Conservation (phyloP, 1,140 invertebrate genomes). For the Paraescarpia echinospica region DNA sequence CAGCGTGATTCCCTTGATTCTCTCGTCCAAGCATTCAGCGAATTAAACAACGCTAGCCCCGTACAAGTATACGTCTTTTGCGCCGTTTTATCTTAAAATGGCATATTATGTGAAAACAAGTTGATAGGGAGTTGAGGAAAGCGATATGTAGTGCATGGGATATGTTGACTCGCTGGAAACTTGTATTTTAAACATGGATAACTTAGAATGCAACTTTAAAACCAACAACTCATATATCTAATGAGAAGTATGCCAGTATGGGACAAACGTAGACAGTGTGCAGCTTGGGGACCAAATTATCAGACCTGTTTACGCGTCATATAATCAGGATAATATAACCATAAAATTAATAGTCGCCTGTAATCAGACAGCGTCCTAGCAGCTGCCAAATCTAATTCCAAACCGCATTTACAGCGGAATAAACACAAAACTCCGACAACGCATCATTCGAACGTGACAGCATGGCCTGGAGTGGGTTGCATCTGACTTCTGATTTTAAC, state of each 20-base stretch:
- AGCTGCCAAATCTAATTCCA: neutral
- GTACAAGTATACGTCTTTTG: no score
- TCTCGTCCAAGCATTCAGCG: no score
- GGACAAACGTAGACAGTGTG: neutral
- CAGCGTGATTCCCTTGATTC: no score
- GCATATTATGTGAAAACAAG: no score
- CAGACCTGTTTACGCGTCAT: neutral
- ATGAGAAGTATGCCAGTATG: neutral
- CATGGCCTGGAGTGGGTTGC: neutral
- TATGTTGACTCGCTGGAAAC: no score
- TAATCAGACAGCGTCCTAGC: neutral
- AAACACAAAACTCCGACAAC: neutral
- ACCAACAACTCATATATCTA: neutral
- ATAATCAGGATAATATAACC: neutral
- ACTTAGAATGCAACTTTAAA: no score
- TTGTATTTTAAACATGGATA: no score
- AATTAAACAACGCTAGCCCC: no score
- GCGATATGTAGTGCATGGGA: no score
- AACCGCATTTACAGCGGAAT: neutral
- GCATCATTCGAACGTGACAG: neutral
- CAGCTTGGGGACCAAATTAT: neutral
- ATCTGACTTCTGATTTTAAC: no score
- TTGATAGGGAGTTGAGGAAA: no score
- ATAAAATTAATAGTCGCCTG: neutral
- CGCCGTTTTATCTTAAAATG: no score